Evolutionary conservation across 2,888 invertebrate genomes (phyloP), one percentile per base, ranked within the genome.

Genomic region (Caenorhabditis imperialis): DNA sequence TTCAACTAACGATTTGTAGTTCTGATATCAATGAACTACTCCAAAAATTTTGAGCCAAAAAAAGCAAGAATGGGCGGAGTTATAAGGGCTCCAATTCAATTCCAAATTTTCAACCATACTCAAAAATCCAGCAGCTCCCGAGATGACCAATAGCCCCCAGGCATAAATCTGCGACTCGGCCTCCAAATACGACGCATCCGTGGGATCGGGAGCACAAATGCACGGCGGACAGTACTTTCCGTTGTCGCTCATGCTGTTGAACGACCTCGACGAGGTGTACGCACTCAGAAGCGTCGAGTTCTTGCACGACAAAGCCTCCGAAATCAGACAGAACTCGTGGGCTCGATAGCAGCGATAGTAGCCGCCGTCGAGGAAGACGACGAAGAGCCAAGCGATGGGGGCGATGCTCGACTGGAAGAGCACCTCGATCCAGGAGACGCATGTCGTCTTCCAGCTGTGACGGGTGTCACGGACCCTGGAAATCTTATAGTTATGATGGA

Each of bases 341-440:
- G 84, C 77, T 47, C 77, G 62, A 37, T 81, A 72, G 35, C 85
- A 85, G 7, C 76, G 60, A 60, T 82, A 85, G 53, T 85, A 85
- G 14, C 83, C 77, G 60, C 85, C 85, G 60, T 84, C 84, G 1
- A 85, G 74, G 38, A 85, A 84, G 0, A 83, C 83, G 4, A 85
- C 84, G 48, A 85, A 85, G 0, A 85, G 76, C 85, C 85, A 85
- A 0, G 83, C 84, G 1, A 82, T 75, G 0, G 85, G 85, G 7
- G 85, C 85, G 1, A 85, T 78, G 18, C 77, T 75, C 0, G 83
- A 75, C 57, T 83, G 83, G 0, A 77, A 74, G 22, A 84, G 22
- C 14, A 82, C 75, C 67, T 82, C 81, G 8, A 79, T 40, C 85
- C 85, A 85, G 25, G 84, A 83, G 1, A 82, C 78, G 40, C 73